Base-by-base conservation (phyloP, 2,113 vertebrate species). In the Centropristis striata region DNA sequence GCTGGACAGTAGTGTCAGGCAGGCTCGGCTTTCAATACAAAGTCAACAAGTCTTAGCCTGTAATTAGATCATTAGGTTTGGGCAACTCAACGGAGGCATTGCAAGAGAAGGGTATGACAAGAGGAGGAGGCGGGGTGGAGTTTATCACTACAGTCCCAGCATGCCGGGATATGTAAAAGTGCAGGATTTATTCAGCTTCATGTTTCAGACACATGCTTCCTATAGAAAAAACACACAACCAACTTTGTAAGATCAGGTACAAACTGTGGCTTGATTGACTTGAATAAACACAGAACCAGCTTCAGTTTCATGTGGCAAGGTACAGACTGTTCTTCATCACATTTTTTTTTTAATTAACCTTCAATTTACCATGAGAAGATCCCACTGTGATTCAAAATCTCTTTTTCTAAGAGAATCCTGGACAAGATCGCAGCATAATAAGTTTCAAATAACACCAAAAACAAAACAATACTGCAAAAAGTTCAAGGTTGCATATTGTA, bases 11-110 rank as follows among this genome's bases (percentile, higher is more conserved):
- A 87, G 80, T 91, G 81, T 91, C 84, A 88, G 82, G 79, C 80
- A 80, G 83, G 85, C 78, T 92, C 73, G 71, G 86, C 75, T 79
- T 86, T 86, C 81, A 91, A 88, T 78, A 80, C 79, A 80, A 77
- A 90, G 78, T 93, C 88, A 92, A 93, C 94, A 94, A 86, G 92
- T 93, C 82, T 81, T 80, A 78, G 86, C 89, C 87, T 93, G 94
- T 94, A 94, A 93, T 93, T 93, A 92, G 86, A 93, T 94, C 91
- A 94, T 94, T 91, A 92, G 71, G 59, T 80, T 77, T 85, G 75
- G 66, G 88, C 66, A 46, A 87, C 53, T 63, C 65, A 81, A 84
- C 4, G 21, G 76, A 80, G 81, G 73, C 55, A 39, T 81, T 74
- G 67, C 59, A 44, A 81, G 63, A 85, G 63, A 60, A 74, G 54